phyloP scores from a whole-genome alignment of 2,797 vertebrate genomes.

The Eulemur rubriventer region DNA sequence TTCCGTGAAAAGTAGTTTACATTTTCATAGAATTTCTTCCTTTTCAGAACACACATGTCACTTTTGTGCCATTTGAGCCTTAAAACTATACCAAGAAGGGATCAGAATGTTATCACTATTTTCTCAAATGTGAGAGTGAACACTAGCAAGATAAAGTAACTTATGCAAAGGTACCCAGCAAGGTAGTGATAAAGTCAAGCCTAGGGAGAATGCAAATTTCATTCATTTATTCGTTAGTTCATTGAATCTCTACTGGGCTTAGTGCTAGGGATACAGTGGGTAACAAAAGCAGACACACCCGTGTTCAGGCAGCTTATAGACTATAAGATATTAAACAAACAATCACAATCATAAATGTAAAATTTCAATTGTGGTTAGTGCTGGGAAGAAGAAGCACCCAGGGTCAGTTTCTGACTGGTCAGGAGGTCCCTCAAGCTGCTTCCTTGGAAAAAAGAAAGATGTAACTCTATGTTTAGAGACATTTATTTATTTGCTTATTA shows the following conservation, averaged over 20 bases:
- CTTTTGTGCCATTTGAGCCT: neutral
- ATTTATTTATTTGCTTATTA: neutral
- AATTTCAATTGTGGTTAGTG: neutral
- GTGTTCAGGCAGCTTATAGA: neutral
- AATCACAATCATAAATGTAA: neutral
- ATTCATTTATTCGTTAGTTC: neutral
- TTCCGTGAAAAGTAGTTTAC: neutral
- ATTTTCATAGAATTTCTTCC: neutral
- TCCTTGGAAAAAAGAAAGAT: neutral
- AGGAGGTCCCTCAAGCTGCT: neutral
- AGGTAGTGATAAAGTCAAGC: neutral
- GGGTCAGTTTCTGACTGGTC: neutral
- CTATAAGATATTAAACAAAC: neutral
- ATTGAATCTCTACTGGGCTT: neutral
- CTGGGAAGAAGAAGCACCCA: neutral
- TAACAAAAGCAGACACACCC: neutral
- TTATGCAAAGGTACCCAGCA: neutral
- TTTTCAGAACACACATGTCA: neutral
- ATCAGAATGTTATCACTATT: neutral
- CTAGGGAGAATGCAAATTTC: neutral
- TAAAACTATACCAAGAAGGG: neutral
- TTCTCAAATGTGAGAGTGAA: slow-evolving; percentile 18
- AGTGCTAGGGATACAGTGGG: neutral
- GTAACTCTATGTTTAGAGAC: neutral
- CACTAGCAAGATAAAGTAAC: neutral